A percentile compares a stretch with the other conserved stretches of the same genome.
Evolutionary conservation across 2,797 vertebrate species (phyloP).

Genomic region (Perdix hodgsoniae): DNA sequence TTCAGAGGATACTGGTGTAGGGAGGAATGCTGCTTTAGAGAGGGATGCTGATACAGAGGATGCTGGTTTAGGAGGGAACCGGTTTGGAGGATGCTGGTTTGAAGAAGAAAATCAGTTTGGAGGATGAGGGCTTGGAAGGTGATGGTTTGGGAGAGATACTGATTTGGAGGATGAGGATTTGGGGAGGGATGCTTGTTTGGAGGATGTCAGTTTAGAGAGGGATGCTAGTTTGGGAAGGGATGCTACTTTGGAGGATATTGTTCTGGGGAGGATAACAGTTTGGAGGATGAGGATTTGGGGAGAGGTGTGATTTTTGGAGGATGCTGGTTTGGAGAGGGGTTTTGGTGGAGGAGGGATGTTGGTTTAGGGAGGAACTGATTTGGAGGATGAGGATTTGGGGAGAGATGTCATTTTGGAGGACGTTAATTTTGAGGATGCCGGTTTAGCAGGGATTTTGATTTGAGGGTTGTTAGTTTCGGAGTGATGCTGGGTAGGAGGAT

Average conservation of each 20-base stretch:
- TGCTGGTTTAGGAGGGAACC: too few species aligned
- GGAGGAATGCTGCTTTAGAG: too few species aligned
- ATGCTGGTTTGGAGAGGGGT: fast-evolving
- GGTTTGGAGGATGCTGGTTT: not conserved
- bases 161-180: fast-evolving
- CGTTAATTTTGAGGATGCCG: too few species aligned
- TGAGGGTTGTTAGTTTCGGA: not conserved
- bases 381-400: not conserved
- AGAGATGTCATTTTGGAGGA: too few species aligned
- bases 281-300: fast-evolving
- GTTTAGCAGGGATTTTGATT: not conserved
- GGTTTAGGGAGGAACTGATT: not conserved
- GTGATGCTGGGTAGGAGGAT: not conserved
- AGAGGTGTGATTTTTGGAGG: not conserved
- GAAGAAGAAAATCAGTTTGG: not conserved
- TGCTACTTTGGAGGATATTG: not conserved
- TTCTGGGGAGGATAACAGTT: not conserved
- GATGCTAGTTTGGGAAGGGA: not conserved
- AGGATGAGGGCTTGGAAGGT: too few species aligned
- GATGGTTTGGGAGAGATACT: not conserved
- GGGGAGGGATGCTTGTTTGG: not conserved
- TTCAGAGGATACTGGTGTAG: not conserved
- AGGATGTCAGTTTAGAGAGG: too few species aligned
- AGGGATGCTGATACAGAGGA: too few species aligned
- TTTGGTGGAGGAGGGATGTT: too few species aligned